Conservation (phyloP, 2,113 vertebrate genomes). For the Megatriorchis doriae region DNA sequence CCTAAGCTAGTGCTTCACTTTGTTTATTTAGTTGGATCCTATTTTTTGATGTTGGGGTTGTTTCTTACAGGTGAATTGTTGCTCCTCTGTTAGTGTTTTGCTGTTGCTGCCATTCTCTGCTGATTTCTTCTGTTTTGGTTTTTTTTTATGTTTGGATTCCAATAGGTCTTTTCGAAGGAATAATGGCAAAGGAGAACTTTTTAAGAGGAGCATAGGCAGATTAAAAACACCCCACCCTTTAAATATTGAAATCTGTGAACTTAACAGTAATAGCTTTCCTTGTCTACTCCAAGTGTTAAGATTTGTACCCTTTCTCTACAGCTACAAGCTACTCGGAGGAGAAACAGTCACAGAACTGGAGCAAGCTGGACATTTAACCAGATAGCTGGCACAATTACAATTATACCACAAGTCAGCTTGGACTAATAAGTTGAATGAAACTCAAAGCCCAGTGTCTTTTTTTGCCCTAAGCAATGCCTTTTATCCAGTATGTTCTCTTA, state of each 20-base stretch:
- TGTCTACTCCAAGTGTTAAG: not conserved
- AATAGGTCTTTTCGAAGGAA: not conserved
- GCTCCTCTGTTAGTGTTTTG: not conserved
- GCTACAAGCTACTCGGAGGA: not conserved
- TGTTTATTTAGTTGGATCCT: not conserved
- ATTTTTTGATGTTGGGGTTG: not conserved
- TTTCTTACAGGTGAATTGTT: not conserved
- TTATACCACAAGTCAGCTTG: slow-evolving; percentile 41
- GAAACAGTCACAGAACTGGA: not conserved
- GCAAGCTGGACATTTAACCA: not conserved
- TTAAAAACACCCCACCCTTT: not conserved
- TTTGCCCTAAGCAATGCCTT: slow-evolving; percentile 36
- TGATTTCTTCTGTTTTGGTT: not conserved
- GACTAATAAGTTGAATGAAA: slow-evolving; percentile 53
- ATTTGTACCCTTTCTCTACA: not conserved
- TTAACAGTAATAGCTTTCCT: not conserved
- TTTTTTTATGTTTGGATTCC: not conserved
- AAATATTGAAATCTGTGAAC: not conserved
- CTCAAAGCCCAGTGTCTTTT: slow-evolving; percentile 37
- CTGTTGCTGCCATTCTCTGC: not conserved
- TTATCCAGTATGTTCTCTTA: slow-evolving; percentile 47
- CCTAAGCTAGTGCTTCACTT: not conserved
- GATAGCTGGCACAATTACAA: slow-evolving; percentile 24
- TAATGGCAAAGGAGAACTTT: not conserved
- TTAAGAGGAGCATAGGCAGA: not conserved